Evolutionary conservation across 2,797 vertebrate genomes (phyloP).

Genomic region (Pogonophryne albipinna): DNA sequence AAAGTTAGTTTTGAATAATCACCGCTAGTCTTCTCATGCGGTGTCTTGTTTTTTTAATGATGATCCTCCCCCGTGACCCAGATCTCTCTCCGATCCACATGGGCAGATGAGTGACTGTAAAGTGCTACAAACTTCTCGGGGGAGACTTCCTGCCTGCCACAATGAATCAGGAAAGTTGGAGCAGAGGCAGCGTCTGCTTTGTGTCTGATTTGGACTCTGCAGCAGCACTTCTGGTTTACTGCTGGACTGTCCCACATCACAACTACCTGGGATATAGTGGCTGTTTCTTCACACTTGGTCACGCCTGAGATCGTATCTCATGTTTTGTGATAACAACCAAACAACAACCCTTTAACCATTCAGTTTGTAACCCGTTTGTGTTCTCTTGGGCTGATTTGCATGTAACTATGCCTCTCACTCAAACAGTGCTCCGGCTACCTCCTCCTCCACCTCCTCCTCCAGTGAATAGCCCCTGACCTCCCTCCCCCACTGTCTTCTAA

Average conservation of each 20-base stretch:
- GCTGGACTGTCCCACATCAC: slow-evolving; percentile 40
- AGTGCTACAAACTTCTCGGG: slow-evolving; percentile 60
- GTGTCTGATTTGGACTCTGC: slow-evolving; percentile 55
- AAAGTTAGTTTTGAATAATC: slow-evolving; percentile 39
- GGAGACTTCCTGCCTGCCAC: slow-evolving; percentile 68
- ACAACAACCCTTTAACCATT: slow-evolving; percentile 38
- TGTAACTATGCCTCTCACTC: slow-evolving; percentile 55
- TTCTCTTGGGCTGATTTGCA: slow-evolving; percentile 59
- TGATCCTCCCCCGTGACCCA: slow-evolving; percentile 50
- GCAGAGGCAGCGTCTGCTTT: slow-evolving; percentile 64
- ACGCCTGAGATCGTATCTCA: slow-evolving; percentile 46
- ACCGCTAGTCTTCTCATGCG: slow-evolving; percentile 21
- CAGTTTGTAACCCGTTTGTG: slow-evolving; percentile 49
- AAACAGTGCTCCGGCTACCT: slow-evolving; percentile 54
- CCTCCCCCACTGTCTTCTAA: slow-evolving; percentile 69
- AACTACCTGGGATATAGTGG: slow-evolving; percentile 4
- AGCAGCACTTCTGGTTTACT: slow-evolving; percentile 45
- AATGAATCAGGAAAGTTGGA: slow-evolving; percentile 48
- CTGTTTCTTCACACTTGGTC: slow-evolving; percentile 18
- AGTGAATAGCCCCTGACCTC: slow-evolving; percentile 67
- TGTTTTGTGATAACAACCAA: slow-evolving; percentile 51
- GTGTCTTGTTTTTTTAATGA: slow-evolving; percentile 28
- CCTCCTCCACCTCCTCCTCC: slow-evolving; percentile 48
- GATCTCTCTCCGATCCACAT: slow-evolving; percentile 56
- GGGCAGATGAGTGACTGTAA: slow-evolving; percentile 62